Percentiles rank a stretch among this genome's conserved stretches.
These are phyloP conservation scores for Pyrrhia umbra DNA, from an alignment of 2,888 invertebrate species.

Conservation along the genomic window DNA sequence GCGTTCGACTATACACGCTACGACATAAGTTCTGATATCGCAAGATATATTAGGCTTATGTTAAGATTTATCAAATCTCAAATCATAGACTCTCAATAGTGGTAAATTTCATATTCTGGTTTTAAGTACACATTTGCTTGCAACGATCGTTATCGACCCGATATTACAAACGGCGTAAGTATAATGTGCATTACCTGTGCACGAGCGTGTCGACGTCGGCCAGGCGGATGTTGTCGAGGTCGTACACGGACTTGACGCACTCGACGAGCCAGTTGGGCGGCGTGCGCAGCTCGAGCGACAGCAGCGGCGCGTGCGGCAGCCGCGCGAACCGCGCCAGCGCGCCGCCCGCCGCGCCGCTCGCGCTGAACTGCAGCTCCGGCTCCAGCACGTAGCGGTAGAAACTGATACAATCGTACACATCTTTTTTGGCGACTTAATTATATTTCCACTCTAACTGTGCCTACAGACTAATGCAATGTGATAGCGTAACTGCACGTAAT, in stretches of 20 bases:
- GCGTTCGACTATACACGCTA: too few relatives aligned
- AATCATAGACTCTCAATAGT: too few relatives aligned
- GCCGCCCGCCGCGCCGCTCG: constrained; percentile 93
- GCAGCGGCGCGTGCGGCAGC: constrained; percentile 96
- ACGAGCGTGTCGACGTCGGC: constrained; percentile 97
- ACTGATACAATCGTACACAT: constrained; percentile 87
- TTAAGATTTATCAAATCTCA: too few relatives aligned
- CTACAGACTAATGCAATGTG: too few relatives aligned
- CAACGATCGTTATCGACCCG: too few relatives aligned
- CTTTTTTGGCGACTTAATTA: too few relatives aligned
- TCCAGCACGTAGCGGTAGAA: constrained; percentile 99
- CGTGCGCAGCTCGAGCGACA: constrained; percentile 94
- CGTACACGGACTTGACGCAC: constrained; percentile 97
- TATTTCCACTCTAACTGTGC: too few relatives aligned
- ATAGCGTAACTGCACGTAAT: too few relatives aligned
- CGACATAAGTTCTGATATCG: too few relatives aligned
- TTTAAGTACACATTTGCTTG: too few relatives aligned
- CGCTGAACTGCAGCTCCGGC: constrained; percentile 95
- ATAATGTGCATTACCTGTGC: constrained; percentile 91
- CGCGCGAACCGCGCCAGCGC: constrained; percentile 96
- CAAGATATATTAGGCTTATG: too few relatives aligned
- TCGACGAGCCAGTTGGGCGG: constrained; percentile 99
- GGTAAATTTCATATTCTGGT: too few relatives aligned
- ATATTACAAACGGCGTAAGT: not conserved
- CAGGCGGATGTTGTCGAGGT: constrained; percentile 98